Evolutionary conservation across 2,797 vertebrate genomes (phyloP).

Genomic region (Taenioides sp.): DNA sequence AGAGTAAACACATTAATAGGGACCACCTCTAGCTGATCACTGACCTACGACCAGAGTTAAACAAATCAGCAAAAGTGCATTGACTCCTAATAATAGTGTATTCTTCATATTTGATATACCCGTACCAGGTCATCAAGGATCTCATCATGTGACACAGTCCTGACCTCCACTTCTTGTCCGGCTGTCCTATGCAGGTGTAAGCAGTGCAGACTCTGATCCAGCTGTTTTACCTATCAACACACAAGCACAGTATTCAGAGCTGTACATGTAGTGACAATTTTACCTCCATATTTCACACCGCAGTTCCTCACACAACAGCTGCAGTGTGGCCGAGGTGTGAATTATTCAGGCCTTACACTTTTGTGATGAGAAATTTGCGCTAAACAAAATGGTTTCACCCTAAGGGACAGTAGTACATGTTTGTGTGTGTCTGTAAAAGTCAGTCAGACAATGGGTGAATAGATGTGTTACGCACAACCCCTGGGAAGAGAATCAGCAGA

Average conservation of each 20-base stretch:
- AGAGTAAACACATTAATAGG: constrained; percentile 65
- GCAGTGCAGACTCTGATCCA: constrained; percentile 82
- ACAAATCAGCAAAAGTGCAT: constrained; percentile 31
- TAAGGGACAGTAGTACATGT: constrained; percentile 7
- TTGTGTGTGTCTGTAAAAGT: constrained; percentile 17
- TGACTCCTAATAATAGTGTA: constrained; percentile 21
- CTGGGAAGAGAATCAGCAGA: constrained; percentile 11
- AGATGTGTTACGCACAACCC: constrained; percentile 22
- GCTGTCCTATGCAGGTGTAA: constrained; percentile 78
- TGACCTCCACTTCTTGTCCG: constrained; percentile 72
- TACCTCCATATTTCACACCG: constrained; percentile 38
- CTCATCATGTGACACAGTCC: constrained; percentile 69
- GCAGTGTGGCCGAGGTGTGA: constrained; percentile 39
- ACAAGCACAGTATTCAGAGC: constrained; percentile 49
- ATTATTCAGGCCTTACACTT: constrained; percentile 61
- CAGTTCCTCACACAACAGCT: constrained; percentile 35
- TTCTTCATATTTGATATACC: neutral
- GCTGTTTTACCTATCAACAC: constrained; percentile 82
- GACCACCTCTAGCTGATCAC: constrained; percentile 86
- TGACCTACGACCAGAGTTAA: constrained; percentile 72
- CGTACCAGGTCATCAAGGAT: constrained; percentile 83
- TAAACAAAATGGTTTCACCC: constrained; percentile 24
- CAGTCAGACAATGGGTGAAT: constrained; percentile 25
- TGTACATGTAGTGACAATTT: constrained; percentile 29
- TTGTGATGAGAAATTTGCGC: constrained; percentile 30